Base-by-base conservation (phyloP, 2,888 invertebrate species). In the Polydesmus complanatus region DNA sequence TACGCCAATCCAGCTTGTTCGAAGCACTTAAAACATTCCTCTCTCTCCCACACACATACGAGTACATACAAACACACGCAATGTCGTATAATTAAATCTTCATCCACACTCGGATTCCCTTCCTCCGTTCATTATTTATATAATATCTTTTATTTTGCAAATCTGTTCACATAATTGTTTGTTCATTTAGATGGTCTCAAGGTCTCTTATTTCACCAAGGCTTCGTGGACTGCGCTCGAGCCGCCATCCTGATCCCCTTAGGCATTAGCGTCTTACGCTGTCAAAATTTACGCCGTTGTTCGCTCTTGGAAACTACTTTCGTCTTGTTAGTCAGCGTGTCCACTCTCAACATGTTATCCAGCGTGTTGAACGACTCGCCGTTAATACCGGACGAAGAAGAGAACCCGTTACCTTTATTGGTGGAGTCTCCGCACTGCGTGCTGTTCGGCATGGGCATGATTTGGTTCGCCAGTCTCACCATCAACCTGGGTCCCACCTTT, bases 401-500 rank as follows among this genome's bases (percentile, higher is more conserved):
- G 60, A 61, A 63, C 59, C 63, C 64, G 3, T 27, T 60, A 1
- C 85, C 86, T 5, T 77, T 87, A 67, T 79, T 88, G 65, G 85
- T 87, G 85, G 88, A 88, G 74, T 87, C 86, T 63, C 88, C 88
- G 1, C 85, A 88, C 80, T 92, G 92, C 75, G 88, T 91, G 64
- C 80, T 89, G 56, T 92, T 92, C 75, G 91, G 91, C 65, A 84
- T 89, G 58, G 88, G 88, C 75, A 91, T 91, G 84, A 90, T 91
- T 71, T 92, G 91, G 91, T 91, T 92, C 76, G 88, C 89, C 59
- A 87, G 87, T 64, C 85, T 91, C 72, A 88, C 90, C 58, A 87
- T 91, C 73, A 90, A 92, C 77, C 81, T 92, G 68, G 91, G 91
- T 26, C 89, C 89, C 27, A 88, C 88, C 47, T 88, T 89, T 76